These are phyloP conservation scores for Heliconius sara DNA, from an alignment of 2,888 invertebrate species.

Conservation along the genomic window DNA sequence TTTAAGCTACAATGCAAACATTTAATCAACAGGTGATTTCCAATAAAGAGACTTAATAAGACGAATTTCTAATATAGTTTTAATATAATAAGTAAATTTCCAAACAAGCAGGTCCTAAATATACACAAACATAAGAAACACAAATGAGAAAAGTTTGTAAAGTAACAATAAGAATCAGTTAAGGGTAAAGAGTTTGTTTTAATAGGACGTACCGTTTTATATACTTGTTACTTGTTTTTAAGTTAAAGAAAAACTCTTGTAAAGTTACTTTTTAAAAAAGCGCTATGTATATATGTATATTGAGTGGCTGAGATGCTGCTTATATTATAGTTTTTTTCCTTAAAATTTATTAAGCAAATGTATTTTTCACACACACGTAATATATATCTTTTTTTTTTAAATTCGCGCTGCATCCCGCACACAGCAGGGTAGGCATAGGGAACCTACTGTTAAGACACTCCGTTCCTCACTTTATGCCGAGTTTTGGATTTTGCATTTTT, in stretches of 20 bases:
- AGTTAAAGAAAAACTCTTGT: constrained; percentile 2
- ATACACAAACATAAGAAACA: constrained; percentile 44
- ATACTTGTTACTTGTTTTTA: constrained; percentile 20
- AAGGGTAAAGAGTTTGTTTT: constrained; percentile 40
- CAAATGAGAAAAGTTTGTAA: constrained; percentile 48
- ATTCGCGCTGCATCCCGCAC: too few species aligned
- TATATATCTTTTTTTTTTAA: too few species aligned
- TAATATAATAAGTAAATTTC: background rate
- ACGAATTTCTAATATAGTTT: background rate
- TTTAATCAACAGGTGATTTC: too few species aligned
- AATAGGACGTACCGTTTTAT: constrained; percentile 27
- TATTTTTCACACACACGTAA: background rate
- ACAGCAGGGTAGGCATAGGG: too few species aligned
- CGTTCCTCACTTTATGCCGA: too few species aligned
- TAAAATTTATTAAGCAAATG: too few species aligned
- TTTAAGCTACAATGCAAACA: too few species aligned
- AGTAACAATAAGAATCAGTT: constrained; percentile 49
- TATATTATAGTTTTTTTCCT: too few species aligned
- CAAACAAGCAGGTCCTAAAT: background rate
- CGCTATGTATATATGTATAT: background rate
- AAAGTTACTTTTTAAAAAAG: background rate
- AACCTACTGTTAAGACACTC: too few species aligned
- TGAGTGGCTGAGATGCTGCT: background rate
- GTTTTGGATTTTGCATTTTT: too few species aligned
- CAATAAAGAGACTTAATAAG: background rate